phyloP scores from a whole-genome alignment of 2,888 invertebrate genomes.

The Stenolophus ochropezus region DNA sequence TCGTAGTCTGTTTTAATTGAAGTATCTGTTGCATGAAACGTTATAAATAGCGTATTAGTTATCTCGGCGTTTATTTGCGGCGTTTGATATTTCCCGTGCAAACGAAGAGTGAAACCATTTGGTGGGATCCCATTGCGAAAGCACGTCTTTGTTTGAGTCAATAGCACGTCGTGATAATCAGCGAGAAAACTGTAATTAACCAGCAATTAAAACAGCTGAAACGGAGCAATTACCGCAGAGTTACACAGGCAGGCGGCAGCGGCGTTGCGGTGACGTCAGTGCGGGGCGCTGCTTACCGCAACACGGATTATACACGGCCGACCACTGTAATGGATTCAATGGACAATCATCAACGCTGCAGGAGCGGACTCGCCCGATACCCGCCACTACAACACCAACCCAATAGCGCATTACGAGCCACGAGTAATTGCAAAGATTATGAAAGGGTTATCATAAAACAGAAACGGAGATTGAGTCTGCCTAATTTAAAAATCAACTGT shows the following conservation, averaged over 20 bases:
- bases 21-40: background rate
- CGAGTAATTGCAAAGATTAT: too few species aligned
- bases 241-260: constrained; percentile 14
- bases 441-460: too few species aligned
- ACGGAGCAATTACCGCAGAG: constrained; percentile 52
- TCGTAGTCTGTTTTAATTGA: too few species aligned
- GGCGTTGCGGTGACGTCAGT: constrained; percentile 35
- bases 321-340: constrained; percentile 49
- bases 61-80: background rate
- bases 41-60: background rate
- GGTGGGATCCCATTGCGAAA: background rate
- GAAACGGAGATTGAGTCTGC: too few species aligned
- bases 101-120: background rate
- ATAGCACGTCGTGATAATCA: constrained; percentile 34
- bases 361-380: background rate
- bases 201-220: constrained; percentile 57
- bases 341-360: constrained; percentile 41
- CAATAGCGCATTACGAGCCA: background rate
- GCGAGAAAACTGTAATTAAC: constrained; percentile 52
- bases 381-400: background rate
- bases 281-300: constrained; percentile 21
- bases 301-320: constrained; percentile 43
- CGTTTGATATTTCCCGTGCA: background rate
- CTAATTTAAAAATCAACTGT: too few species aligned
- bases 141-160: constrained; percentile 18